Evolutionary conservation across 2,888 invertebrate genomes (phyloP).

Genomic region (Cephus pulcher): DNA sequence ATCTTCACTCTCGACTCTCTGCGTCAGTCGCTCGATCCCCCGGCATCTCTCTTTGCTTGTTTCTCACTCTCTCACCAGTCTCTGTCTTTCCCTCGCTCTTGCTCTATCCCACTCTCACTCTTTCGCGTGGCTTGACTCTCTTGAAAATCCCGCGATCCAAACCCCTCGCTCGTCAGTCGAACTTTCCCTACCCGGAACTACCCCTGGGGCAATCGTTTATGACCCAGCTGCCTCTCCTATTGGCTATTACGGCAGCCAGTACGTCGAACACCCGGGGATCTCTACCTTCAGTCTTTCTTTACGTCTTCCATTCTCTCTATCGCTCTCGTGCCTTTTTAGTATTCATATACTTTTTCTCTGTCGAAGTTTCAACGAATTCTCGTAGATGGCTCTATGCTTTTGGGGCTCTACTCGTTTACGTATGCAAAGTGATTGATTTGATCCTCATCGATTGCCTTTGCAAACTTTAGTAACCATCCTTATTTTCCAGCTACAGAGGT

Average conservation of each 20-base stretch:
- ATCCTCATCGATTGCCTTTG: neutral
- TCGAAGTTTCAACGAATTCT: neutral
- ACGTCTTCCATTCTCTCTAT: neutral
- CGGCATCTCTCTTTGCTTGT: neutral
- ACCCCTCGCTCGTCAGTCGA: constrained; percentile 1
- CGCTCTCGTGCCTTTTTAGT: neutral
- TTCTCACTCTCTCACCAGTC: neutral
- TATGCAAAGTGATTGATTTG: neutral
- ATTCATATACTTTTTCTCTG: neutral
- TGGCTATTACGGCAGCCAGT: neutral
- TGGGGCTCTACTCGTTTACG: neutral
- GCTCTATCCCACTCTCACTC: neutral
- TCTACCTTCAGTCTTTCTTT: neutral
- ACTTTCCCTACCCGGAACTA: constrained; percentile 19
- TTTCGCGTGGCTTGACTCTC: neutral
- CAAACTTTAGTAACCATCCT: neutral
- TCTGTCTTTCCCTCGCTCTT: neutral
- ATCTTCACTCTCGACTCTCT: neutral
- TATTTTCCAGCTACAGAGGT: neutral
- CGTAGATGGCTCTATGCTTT: neutral
- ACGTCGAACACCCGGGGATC: neutral
- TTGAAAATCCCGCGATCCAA: constrained; percentile 1
- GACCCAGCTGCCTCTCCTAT: constrained; percentile 9
- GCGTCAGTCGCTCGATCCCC: neutral
- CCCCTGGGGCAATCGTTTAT: constrained; percentile 20